These are phyloP conservation scores for Plestiodon gilberti DNA, from an alignment of 2,113 vertebrate species.

Conservation along the genomic window DNA sequence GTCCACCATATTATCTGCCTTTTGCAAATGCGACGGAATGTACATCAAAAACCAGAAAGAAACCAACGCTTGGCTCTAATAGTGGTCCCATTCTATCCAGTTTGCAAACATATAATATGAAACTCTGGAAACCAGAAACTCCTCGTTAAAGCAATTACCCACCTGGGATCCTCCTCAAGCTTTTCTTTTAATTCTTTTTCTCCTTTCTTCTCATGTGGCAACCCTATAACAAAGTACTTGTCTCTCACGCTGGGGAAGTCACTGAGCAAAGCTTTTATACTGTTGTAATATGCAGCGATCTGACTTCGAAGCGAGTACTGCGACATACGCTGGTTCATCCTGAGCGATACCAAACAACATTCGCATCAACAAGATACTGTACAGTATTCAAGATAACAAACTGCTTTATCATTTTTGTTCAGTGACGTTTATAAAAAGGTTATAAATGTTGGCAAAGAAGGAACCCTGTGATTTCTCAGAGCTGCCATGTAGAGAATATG, in stretches of 20 bases:
- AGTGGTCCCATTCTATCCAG: not conserved
- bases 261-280: slow-evolving; percentile 70
- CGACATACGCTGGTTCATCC: slow-evolving; percentile 66
- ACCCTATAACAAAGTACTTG: slow-evolving; percentile 73
- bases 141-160: not conserved
- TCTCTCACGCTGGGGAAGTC: slow-evolving; percentile 71
- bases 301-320: slow-evolving; percentile 71
- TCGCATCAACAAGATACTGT: not conserved
- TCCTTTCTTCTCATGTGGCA: slow-evolving; percentile 51
- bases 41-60: not conserved
- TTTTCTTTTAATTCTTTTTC: slow-evolving; percentile 53
- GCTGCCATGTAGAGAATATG: not conserved
- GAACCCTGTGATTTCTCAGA: not conserved
- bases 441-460: not conserved
- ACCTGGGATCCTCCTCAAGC: slow-evolving; percentile 69
- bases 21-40: accelerated
- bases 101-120: not conserved
- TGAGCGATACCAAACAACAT: slow-evolving; percentile 45
- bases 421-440: not conserved
- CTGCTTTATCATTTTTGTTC: not conserved
- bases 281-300: slow-evolving; percentile 71
- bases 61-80: not conserved
- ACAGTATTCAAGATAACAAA: not conserved
- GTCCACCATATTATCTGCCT: not conserved
- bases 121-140: not conserved